Conservation (phyloP, 92 coral and sea anemone genomes). For the Phenganax stokvisi region DNA sequence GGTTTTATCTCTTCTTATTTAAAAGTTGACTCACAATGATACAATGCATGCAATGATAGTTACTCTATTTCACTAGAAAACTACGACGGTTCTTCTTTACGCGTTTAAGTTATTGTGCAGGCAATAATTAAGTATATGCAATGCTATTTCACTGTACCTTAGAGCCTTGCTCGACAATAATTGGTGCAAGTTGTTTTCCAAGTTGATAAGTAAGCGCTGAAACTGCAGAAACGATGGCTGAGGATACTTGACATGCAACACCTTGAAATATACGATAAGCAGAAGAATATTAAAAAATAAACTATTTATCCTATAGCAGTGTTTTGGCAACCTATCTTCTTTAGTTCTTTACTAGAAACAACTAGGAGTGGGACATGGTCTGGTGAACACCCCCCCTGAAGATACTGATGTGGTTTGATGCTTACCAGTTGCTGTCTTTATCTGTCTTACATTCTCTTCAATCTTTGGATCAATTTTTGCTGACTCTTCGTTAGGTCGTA, state of each 20-base stretch:
- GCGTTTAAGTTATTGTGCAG: no score
- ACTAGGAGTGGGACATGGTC: background rate
- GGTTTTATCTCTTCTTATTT: no score
- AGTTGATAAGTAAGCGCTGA: conserved; percentile 83
- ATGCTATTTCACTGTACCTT: conserved; percentile 47
- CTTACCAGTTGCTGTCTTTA: conserved; percentile 84
- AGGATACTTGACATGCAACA: conserved; percentile 96
- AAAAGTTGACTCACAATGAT: no score
- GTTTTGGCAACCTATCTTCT: no score
- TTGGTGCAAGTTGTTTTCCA: conserved; percentile 78
- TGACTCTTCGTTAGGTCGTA: conserved; percentile 84
- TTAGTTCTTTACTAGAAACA: background rate
- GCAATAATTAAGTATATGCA: no score
- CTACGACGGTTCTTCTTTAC: no score
- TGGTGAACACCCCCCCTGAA: background rate
- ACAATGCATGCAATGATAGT: no score
- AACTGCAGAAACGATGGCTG: conserved; percentile 73
- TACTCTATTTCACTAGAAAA: no score
- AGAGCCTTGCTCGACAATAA: conserved; percentile 79
- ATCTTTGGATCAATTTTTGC: conserved; percentile 78
- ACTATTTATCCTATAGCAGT: no score
- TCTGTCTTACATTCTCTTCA: conserved; percentile 79
- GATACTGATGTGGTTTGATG: no score
- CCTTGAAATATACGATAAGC: conserved; percentile 42
- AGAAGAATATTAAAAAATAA: background rate